phyloP scores from a whole-genome alignment of 92 coral and sea anemone genomes.

The Palythoa grandiflora region DNA sequence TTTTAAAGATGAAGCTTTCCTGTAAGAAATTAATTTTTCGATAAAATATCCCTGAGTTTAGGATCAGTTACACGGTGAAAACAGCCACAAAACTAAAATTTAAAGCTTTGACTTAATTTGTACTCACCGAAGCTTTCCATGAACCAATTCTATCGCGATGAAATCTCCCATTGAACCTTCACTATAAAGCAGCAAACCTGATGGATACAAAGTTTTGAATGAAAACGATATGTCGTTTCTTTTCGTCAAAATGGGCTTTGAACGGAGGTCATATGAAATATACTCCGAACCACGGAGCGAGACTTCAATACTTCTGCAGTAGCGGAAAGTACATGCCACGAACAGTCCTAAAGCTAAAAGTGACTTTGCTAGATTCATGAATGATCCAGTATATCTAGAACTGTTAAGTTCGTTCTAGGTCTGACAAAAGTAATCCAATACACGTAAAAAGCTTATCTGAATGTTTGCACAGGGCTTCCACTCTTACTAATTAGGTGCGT shows the following conservation, averaged over 20 bases:
- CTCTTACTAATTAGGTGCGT: slow-evolving; percentile 27
- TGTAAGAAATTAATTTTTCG: too few species aligned
- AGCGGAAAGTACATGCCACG: slow-evolving; percentile 16
- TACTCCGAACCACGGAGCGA: slow-evolving; percentile 68
- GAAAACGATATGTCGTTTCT: slow-evolving; percentile 69
- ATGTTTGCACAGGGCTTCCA: slow-evolving; percentile 33
- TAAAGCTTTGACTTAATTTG: not conserved
- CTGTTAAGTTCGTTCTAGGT: not conserved
- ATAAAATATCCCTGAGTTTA: not conserved
- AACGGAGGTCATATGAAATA: slow-evolving; percentile 80
- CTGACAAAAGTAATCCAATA: slow-evolving; percentile 4
- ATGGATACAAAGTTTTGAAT: slow-evolving; percentile 86
- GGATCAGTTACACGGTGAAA: not conserved
- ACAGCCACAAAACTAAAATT: not conserved
- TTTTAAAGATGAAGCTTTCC: too few species aligned
- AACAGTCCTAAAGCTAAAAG: not conserved
- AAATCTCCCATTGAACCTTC: slow-evolving; percentile 88
- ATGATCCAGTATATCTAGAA: slow-evolving; percentile 14
- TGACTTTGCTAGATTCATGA: slow-evolving; percentile 15
- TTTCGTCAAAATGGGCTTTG: slow-evolving; percentile 59
- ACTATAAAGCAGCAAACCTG: slow-evolving; percentile 85
- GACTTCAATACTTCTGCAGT: slow-evolving; percentile 62
- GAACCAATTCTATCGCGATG: slow-evolving; percentile 87
- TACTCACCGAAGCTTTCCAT: slow-evolving; percentile 85
- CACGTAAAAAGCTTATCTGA: slow-evolving; percentile 25